Evolutionary conservation across 2,888 invertebrate species (phyloP).

Genomic region (Hemaris fuciformis): DNA sequence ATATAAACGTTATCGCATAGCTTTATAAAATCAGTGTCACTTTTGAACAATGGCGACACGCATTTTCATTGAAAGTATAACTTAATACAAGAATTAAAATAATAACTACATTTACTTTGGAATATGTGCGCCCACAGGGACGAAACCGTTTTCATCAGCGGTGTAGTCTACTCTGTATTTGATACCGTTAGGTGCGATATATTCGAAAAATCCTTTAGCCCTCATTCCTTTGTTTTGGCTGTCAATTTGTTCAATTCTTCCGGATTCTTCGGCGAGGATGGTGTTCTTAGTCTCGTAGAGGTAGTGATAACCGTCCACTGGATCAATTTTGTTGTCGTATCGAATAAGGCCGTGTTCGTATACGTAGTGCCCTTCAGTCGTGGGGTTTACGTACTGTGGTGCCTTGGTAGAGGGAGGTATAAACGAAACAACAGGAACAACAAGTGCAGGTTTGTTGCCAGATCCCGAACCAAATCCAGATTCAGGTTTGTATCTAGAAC

Average conservation of each 20-base stretch:
- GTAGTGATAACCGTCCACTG: constrained; percentile 69
- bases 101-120: constrained; percentile 47
- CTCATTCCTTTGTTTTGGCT: constrained; percentile 53
- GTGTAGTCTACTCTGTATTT: constrained; percentile 75
- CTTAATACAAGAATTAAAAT: constrained; percentile 7
- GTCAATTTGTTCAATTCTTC: constrained; percentile 58
- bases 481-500: constrained; percentile 34
- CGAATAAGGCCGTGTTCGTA: constrained; percentile 72
- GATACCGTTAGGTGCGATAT: constrained; percentile 66
- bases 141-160: constrained; percentile 73
- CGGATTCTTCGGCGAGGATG: constrained; percentile 71
- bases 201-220: constrained; percentile 70
- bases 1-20: too few species aligned
- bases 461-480: constrained; percentile 23
- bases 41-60: too few species aligned
- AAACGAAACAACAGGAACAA: background rate
- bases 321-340: constrained; percentile 54
- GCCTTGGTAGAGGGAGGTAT: background rate
- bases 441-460: constrained; percentile 17
- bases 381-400: background rate
- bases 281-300: constrained; percentile 76
- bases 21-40: background rate
- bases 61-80: too few species aligned
- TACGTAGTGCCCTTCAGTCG: constrained; percentile 39
- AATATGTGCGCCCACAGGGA: constrained; percentile 61